Evolutionary conservation across 2,888 invertebrate species (phyloP), one percentile per base, ranked within the genome.

Genomic region (Piscicola geometra): DNA sequence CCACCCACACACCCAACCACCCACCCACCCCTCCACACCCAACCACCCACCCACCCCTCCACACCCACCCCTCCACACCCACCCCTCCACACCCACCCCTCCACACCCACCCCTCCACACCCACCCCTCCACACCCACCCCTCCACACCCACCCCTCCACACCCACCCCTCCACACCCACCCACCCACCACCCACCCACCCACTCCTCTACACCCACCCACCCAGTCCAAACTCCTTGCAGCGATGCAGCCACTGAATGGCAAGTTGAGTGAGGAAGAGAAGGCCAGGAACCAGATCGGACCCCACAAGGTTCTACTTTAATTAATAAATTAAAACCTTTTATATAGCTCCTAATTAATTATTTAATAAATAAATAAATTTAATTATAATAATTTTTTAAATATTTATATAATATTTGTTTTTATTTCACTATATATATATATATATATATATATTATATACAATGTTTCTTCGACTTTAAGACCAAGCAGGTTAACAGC

Each of bases 171-270:
- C 21, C n/a, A n/a, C n/a, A 68, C n/a, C n/a, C 30, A 32, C 25
- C 28, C n/a, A n/a, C 30, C n/a, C n/a, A n/a, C n/a, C n/a, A n/a
- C n/a, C n/a, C n/a, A n/a, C n/a, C 18, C 15, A 12, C 18, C 5
- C 15, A 35, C 15, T 15, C 18, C 12, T 9, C 64, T n/a, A n/a
- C n/a, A n/a, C n/a, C n/a, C 35, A 33, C 18, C 18, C 35, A 50
- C n/a, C 15, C 41, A 84, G 87, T 88, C 88, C 77, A 87, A 87
- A 67, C 83, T 99, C 78, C 88, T 98, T 67, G 92, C 92, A 84
- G 93, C 96, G 0, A 87, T 98, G 76, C 88, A 89, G 81, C 90
- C 92, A 0, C 92, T 91, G 81, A 93, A 96, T 81, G 86, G 88
- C 0, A 86, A 89, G 70, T 86, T 99, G 60, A 91, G 93, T 0